Evolutionary conservation across 2,888 invertebrate genomes (phyloP).

Genomic region (Metallyticus violacea): DNA sequence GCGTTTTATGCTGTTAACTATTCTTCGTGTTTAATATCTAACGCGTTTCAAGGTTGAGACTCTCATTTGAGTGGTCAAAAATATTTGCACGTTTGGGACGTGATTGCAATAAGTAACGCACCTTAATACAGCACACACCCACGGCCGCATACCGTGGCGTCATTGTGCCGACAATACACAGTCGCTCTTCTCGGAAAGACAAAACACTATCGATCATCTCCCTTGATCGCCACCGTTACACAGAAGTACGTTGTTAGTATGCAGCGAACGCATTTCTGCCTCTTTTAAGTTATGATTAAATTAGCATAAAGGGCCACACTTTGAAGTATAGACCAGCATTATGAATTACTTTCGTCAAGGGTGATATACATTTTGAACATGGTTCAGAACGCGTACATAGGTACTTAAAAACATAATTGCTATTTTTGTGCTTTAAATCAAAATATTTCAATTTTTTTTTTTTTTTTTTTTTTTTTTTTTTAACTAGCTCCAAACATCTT

Average conservation of each 20-base stretch:
- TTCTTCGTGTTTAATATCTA: not conserved
- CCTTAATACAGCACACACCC: not conserved
- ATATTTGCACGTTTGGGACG: not conserved
- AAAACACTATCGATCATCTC: not conserved
- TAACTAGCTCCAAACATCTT: no score
- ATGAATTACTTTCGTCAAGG: no score
- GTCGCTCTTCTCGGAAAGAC: not conserved
- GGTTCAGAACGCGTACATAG: no score
- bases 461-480: no score
- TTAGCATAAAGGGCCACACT: no score
- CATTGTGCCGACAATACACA: not conserved
- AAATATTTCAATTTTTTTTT: no score
- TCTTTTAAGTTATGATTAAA: not conserved
- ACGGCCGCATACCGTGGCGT: not conserved
- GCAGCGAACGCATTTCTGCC: not conserved
- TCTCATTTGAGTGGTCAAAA: not conserved
- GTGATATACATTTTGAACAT: no score
- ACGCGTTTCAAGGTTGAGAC: not conserved
- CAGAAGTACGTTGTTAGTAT: not conserved
- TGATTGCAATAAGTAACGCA: not conserved
- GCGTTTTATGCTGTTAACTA: not conserved
- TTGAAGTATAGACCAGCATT: no score
- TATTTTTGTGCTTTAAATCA: no score
- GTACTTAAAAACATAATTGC: no score
- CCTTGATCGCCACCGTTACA: not conserved